These are phyloP conservation scores for Sciurus vulgaris DNA, from an alignment of 2,797 vertebrate genomes.

Conservation along the genomic window DNA sequence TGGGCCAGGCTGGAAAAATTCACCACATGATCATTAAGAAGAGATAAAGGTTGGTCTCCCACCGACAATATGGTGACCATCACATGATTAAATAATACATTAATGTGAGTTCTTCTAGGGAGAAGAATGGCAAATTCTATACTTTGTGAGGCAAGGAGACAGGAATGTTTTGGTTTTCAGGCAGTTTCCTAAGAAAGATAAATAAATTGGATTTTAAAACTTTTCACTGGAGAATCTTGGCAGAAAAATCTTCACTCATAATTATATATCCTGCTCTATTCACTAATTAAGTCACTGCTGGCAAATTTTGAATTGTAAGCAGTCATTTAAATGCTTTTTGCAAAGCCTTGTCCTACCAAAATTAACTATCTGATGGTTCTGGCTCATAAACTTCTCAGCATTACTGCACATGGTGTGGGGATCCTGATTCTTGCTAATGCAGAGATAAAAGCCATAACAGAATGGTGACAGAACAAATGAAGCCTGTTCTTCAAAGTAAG, in stretches of 20 bases:
- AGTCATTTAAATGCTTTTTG: slow-evolving; percentile 66
- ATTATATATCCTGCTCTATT: slow-evolving; percentile 22
- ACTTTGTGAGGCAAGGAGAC: neutral
- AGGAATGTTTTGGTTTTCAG: slow-evolving; percentile 54
- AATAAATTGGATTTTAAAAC: slow-evolving; percentile 31
- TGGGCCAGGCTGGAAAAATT: neutral
- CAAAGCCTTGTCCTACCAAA: slow-evolving; percentile 47
- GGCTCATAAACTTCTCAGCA: slow-evolving; percentile 62
- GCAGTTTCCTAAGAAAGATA: slow-evolving; percentile 32
- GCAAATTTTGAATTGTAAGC: slow-evolving; percentile 50
- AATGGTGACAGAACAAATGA: slow-evolving; percentile 85
- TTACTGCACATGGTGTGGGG: slow-evolving; percentile 74
- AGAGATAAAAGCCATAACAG: slow-evolving; percentile 87
- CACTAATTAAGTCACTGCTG: slow-evolving; percentile 37
- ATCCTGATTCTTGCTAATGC: slow-evolving; percentile 83
- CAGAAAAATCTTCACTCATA: slow-evolving; percentile 29
- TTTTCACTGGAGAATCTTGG: slow-evolving; percentile 40
- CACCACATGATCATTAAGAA: neutral
- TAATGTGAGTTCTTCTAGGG: neutral
- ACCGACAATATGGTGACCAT: neutral
- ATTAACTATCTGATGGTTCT: slow-evolving; percentile 72
- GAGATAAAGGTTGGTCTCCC: neutral
- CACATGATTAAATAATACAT: neutral
- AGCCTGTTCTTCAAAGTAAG: slow-evolving; percentile 87
- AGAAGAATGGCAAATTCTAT: neutral